Base-by-base conservation (phyloP, 1,140 invertebrate genomes). In the Camponotus vicinus region DNA sequence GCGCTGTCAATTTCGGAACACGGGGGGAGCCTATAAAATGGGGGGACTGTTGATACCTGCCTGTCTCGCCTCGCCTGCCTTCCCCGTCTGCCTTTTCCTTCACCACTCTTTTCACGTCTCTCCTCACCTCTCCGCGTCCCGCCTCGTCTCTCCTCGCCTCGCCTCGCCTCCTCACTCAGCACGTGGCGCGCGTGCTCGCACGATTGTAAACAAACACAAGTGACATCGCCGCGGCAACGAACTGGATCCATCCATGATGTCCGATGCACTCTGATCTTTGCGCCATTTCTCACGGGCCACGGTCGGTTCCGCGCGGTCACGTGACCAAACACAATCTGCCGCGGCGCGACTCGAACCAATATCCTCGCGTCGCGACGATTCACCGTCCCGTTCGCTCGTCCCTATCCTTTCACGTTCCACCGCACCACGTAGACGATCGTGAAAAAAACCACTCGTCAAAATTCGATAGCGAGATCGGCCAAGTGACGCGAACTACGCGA, bases 121-220 rank as follows among this genome's bases (percentile, higher is more conserved):
- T 69, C 13, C 34, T 11, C 49, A 3, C 52, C 69, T 57, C 37
- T 34, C 66, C n/a, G 2, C 42, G 42, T 18, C 18, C 61, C 52
- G 59, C 37, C 57, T 42, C 42, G 34, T 27, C 27, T 27, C 27
- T 27, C 52, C 55, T 45, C 79, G 34, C 67, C 32, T 6, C 13
- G 13, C 40, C 67, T 34, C 18, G 40, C 69, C 55, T 27, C 64
- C 83, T 89, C 88, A 89, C 86, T 92, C 90, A 91, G 78, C 96
- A 96, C 95, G 96, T 96, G 96, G 95, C 95, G 94, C 92, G 93
- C 94, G 94, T 94, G 95, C 95, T 95, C 94, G 95, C 94, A 94
- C 94, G 92, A 92, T 95, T 96, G 96, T 96, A 96, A 96, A 96
- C 96, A 96, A 96, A 96, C 95, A 95, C 92, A 94, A 95, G 95